phyloP scores from a whole-genome alignment of 2,113 vertebrate genomes.

The Chlorodrepanis virens region DNA sequence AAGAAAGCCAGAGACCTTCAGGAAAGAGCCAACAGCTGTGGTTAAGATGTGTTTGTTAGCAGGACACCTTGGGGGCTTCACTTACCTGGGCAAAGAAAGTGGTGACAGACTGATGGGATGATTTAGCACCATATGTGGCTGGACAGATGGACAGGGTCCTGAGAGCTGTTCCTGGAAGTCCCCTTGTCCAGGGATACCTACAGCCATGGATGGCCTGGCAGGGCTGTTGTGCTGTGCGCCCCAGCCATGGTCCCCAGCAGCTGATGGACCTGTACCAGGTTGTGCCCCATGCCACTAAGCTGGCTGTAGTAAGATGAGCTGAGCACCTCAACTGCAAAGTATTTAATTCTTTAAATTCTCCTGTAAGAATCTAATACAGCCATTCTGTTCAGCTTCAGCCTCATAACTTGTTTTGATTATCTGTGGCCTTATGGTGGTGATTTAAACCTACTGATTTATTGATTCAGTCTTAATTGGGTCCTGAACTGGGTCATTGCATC shows the following conservation, averaged over 20 bases:
- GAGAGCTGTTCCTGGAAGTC: neutral
- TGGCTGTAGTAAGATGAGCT: neutral
- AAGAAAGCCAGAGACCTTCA: neutral
- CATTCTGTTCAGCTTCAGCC: neutral
- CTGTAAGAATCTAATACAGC: neutral
- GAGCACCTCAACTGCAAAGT: neutral
- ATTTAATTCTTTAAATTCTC: neutral
- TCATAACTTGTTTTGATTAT: conserved; percentile 1
- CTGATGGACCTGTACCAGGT: neutral
- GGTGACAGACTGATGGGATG: neutral
- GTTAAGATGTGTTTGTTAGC: neutral
- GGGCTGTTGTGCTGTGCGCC: neutral
- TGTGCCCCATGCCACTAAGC: neutral
- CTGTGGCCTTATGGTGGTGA: neutral
- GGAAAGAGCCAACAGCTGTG: neutral
- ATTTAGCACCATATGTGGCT: neutral
- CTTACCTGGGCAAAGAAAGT: neutral
- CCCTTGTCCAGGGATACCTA: rapidly evolving
- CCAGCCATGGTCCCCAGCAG: neutral
- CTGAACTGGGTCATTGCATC: conserved; percentile 33
- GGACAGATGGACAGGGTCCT: neutral
- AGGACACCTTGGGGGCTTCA: neutral
- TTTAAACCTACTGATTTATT: conserved; percentile 53
- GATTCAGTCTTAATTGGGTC: conserved; percentile 39
- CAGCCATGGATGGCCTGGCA: neutral